Evolutionary conservation across 2,797 vertebrate species (phyloP).

Genomic region (Varecia variegata): DNA sequence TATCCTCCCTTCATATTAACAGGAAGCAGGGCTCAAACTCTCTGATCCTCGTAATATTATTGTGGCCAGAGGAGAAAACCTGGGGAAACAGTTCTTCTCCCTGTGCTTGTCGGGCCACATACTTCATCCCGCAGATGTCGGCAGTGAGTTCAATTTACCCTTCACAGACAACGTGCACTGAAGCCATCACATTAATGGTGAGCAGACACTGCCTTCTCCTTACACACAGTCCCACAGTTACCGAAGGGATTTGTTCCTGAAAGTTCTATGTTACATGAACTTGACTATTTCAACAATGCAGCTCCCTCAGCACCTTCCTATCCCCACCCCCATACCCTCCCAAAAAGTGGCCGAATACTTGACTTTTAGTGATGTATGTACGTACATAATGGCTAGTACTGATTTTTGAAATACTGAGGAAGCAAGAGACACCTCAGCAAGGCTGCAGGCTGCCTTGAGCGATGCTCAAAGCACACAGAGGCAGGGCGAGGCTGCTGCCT

Average conservation of each 20-base stretch:
- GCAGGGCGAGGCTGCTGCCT: background rate
- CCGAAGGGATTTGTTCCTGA: background rate
- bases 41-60: constrained; percentile 65
- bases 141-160: background rate
- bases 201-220: background rate
- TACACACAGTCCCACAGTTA: background rate
- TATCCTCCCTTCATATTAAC: constrained; percentile 62
- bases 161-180: background rate
- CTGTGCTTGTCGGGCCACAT: constrained; percentile 22
- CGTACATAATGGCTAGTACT: background rate
- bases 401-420: background rate
- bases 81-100: constrained; percentile 43
- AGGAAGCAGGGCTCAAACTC: constrained; percentile 68
- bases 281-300: background rate
- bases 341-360: background rate
- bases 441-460: background rate
- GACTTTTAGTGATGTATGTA: background rate
- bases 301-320: background rate
- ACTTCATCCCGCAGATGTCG: constrained; percentile 40
- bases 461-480: background rate
- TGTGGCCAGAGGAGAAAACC: constrained; percentile 50
- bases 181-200: background rate
- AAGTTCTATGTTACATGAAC: background rate
- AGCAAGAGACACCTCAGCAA: background rate
- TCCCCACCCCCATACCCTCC: background rate